A percentile compares a stretch with the other conserved stretches of the same genome.
Evolutionary conservation across 2,113 vertebrate species (phyloP).

Genomic region (Phrynocephalus versicolor): DNA sequence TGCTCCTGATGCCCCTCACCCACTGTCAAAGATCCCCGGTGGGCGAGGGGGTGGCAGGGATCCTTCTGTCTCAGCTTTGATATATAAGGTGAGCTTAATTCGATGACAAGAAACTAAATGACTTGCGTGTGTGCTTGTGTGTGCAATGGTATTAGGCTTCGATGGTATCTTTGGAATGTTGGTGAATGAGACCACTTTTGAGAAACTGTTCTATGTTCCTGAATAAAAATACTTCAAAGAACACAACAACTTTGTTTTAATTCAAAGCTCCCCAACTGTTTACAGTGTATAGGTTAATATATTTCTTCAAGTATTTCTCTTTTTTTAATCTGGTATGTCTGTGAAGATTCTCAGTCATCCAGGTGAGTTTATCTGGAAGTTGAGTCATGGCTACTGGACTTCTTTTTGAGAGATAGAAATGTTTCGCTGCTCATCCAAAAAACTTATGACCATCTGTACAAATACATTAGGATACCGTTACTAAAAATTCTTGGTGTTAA

Average conservation of each 20-base stretch:
- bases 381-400: no score
- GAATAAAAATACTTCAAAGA: no score
- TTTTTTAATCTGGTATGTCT: background rate
- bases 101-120: fast-evolving
- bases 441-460: background rate
- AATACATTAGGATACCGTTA: background rate
- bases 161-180: background rate
- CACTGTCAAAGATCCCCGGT: conserved; percentile 99
- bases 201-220: background rate
- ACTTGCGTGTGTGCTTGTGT: no score
- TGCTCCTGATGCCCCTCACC: conserved; percentile 99
- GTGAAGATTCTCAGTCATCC: no score
- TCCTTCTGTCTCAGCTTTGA: conserved; percentile 92
- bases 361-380: no score
- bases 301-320: background rate
- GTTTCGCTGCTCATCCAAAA: no score
- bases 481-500: background rate
- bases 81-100: conserved; percentile 85
- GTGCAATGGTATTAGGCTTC: background rate
- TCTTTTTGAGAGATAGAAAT: no score
- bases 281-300: background rate
- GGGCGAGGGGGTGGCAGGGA: conserved; percentile 99
- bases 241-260: background rate
- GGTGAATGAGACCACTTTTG: background rate
- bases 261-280: background rate